Evolutionary conservation across 2,888 invertebrate species (phyloP), one percentile per base, ranked within the genome.

Genomic region (Galeruca laticollis): DNA sequence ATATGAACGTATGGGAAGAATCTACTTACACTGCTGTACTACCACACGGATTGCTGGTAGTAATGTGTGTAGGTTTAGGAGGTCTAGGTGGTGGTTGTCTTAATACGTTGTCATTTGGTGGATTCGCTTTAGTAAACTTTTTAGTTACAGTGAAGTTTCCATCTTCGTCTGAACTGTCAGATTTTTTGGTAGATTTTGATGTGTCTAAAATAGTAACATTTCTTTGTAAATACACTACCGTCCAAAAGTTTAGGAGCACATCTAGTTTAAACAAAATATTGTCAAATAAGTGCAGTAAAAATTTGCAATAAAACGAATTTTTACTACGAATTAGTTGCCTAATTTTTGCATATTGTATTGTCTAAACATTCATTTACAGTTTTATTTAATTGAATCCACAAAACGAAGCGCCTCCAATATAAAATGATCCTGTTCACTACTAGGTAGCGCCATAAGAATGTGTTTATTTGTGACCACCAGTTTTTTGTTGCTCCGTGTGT

Each of bases 11-110:
- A 26, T 15, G 47, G 47, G 33, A 54, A 31, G 6, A 20, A 64
- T 35, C 18, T 57, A 66, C 73, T 67, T 71, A 77, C 77, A 63
- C 72, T 51, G 60, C 20, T 67, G 75, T 76, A 13, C 75, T 71
- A 47, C 47, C 15, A 40, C 40, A n/a, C 6, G 40, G 78, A 68
- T 40, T 13, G 73, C 70, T 18, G 9, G 43, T 43, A 18, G 18
- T 18, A 47, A 73, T 75, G 57, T 80, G 76, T 20, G 75, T 54
- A 0, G 93, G 93, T 85, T 95, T 95, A 0, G 94, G 93, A 5
- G 94, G 93, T 64, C 93, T 87, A 4, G 93, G 93, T 8, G 93
- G 93, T 1, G 91, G 89, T 71, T 62, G 74, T 52, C 59, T 71
- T 2, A 60, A 69, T 6, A 68, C 47, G 56, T 65, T 61, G 13